Conservation (phyloP, 92 coral and sea anemone genomes). For the Galaxea fascicularis region DNA sequence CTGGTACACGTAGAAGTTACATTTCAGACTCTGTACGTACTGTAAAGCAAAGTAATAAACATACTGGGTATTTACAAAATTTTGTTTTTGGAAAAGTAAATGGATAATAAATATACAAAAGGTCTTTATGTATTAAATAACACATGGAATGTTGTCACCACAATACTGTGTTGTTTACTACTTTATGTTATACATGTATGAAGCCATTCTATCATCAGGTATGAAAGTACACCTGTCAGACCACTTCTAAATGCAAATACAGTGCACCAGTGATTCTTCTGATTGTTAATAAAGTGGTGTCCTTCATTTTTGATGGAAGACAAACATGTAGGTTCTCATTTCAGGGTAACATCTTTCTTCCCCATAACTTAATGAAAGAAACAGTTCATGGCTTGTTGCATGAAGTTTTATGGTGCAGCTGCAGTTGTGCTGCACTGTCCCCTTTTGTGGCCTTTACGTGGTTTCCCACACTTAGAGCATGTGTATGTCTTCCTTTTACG, state of each 20-base stretch:
- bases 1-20: constrained; percentile 1
- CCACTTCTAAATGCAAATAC: constrained; percentile 12
- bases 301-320: constrained; percentile 25
- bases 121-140: constrained; percentile 9
- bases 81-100: constrained; percentile 6
- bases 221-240: constrained; percentile 15
- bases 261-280: constrained; percentile 23
- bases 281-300: constrained; percentile 2
- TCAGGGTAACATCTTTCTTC: constrained; percentile 12
- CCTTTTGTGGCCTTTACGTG: constrained; percentile 43
- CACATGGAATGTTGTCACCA: constrained; percentile 15
- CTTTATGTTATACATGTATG: constrained; percentile 20
- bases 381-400: too few species aligned
- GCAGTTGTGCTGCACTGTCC: too few species aligned
- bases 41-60: not conserved
- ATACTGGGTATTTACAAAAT: not conserved
- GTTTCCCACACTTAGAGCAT: constrained; percentile 33
- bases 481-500: constrained; percentile 26
- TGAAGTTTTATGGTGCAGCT: too few species aligned
- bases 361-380: too few species aligned
- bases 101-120: not conserved
- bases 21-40: constrained; percentile 4
- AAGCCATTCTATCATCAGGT: constrained; percentile 21
- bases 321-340: constrained; percentile 18
- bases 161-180: constrained; percentile 22